Base-by-base conservation (phyloP, 2,113 vertebrate species). In the Motacilla alba region DNA sequence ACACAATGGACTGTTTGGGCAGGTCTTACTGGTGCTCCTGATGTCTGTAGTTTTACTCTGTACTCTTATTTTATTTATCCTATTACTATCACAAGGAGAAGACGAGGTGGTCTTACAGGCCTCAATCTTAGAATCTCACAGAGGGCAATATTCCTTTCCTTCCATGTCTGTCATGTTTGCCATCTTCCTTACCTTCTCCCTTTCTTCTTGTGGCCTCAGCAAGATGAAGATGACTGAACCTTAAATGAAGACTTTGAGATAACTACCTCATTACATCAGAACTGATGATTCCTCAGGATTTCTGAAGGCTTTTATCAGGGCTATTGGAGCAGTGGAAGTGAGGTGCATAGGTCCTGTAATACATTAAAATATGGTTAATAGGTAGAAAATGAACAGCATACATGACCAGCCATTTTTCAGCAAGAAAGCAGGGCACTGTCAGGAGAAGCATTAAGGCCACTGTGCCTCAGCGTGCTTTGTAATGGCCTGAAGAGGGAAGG, bases 61-160 rank as follows among this genome's bases (percentile, higher is more conserved):
- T 73, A 56, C 9, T 77, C 41, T 21, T 70, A 8, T 58, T 60
- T 78, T 56, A 55, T 84, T 77, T 33, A 24, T 58, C 22, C 8
- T 27, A 18, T n/a, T 15, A 59, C 18, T 59, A 4, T 28, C 26
- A 63, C 11, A 33, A 22, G 8, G 4, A 81, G 28, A 83, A 80
- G 5, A 44, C 1, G 0, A 55, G 4, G 1, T 18, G 75, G 15
- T 41, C 7, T 33, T 89, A 35, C 7, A 74, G 24, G 3, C 14
- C 16, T 85, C 37, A 23, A 6, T 23, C 31, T 47, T 49, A 58
- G 43, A 74, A 58, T 69, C 15, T 52, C 66, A 46, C 10, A 63
- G 21, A 85, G 75, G 17, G 6, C 44, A 89, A 18, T 59, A 13
- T 28, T 82, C 10, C 7, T 69, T 67, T 63, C 27, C 2, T 72